Evolutionary conservation across 2,888 invertebrate genomes (phyloP), one percentile per base, ranked within the genome.

Genomic region (Heteromyza rotundicornis): DNA sequence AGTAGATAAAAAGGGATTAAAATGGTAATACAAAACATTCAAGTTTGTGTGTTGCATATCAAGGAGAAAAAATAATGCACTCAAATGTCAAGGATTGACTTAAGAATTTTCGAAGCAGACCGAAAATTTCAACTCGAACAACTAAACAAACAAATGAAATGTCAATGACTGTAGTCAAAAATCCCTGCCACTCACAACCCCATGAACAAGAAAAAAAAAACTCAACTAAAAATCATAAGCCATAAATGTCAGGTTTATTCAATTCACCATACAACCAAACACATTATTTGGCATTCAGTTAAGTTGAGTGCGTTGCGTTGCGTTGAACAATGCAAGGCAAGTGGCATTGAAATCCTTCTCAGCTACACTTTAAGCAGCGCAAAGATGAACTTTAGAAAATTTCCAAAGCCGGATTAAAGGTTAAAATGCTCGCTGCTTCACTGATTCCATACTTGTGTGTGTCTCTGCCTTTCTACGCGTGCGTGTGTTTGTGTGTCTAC

Each of bases 21-120:
- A 76, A 76, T 76, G 77, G 75, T 75, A 75, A 76, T 75, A 75
- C 74, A 72, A 22, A 64, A 70, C 70, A 69, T 59, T 63, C 52
- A 50, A 47, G 44, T 58, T 58, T 19, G 24, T 53, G 60, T 57
- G 53, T 14, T 27, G 27, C 27, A 10, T 27, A 47, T 16, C 10
- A 32, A 35, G 49, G 54, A 60, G 35, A 54, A 20, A 14, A 44
- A 35, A 32, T 50, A 55, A 71, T 70, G 72, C 69, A 68, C 72
- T 62, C 67, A 66, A 69, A 73, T 72, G 70, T 72, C 71, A 71
- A 72, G 75, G 74, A 77, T 74, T 73, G 65, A 65, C 65, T 66
- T 63, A 65, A 64, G 50, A 54, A 65, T 69, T 68, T 68, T 61
- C 72, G 66, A 75, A 75, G 67, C 77, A 69, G 65, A 72, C 68